Evolutionary conservation across 1,140 invertebrate species (phyloP).

Genomic region (Drosophila malerkotliana): DNA sequence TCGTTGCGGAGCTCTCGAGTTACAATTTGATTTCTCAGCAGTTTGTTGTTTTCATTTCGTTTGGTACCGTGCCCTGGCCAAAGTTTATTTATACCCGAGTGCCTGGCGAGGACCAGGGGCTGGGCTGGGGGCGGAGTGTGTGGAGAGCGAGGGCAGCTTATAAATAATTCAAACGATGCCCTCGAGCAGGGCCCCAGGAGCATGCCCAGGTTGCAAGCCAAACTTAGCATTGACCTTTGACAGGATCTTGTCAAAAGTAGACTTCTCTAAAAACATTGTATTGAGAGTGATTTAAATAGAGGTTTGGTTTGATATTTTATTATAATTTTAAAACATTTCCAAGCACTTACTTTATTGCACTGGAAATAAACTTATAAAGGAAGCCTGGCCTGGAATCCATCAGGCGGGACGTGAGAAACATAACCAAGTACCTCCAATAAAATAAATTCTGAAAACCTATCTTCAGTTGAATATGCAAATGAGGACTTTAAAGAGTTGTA

Average conservation of each 20-base stretch:
- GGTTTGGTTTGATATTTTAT: background rate
- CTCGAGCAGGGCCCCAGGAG: constrained; percentile 26
- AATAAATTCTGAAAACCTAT: background rate
- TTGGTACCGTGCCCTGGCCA: constrained; percentile 45
- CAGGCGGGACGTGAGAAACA: constrained; percentile 48
- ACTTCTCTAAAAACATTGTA: background rate
- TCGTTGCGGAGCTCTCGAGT: constrained; percentile 53
- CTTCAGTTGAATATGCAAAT: background rate
- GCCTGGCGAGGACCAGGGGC: background rate
- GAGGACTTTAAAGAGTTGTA: background rate
- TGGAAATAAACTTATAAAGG: constrained; percentile 5
- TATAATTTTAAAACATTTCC: background rate
- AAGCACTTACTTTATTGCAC: background rate
- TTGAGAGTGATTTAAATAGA: background rate
- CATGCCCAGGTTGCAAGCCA: background rate
- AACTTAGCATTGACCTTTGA: constrained; percentile 53
- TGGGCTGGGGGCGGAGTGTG: background rate
- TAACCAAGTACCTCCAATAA: constrained; percentile 1
- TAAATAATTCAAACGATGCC: constrained; percentile 70
- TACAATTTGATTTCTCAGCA: constrained; percentile 72
- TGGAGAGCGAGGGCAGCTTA: constrained; percentile 47
- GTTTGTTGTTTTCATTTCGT: constrained; percentile 46
- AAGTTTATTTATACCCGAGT: constrained; percentile 62
- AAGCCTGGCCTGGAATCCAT: constrained; percentile 49
- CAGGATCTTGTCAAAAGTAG: constrained; percentile 6